phyloP scores from a whole-genome alignment of 53 echinoderm and acorn worm species.

The Apostichopus leukothele region DNA sequence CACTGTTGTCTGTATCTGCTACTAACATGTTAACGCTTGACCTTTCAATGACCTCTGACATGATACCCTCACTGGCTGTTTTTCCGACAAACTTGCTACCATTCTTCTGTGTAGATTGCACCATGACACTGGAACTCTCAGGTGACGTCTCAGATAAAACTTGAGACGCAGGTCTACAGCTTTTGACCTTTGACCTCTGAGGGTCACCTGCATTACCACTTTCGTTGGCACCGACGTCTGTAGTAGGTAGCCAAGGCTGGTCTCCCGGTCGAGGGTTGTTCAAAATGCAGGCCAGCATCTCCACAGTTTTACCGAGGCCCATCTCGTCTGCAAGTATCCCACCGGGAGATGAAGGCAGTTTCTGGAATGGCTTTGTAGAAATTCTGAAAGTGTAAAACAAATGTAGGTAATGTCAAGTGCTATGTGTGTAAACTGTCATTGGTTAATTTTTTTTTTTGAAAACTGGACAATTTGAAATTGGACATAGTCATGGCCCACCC shows the following conservation, averaged over 20 bases:
- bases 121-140: neutral
- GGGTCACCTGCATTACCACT: too few species aligned
- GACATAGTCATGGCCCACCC: too few species aligned
- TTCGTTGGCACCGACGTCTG: neutral
- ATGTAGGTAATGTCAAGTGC: too few species aligned
- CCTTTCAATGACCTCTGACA: neutral
- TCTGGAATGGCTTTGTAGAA: conserved; percentile 57
- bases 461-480: too few species aligned
- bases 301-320: conserved; percentile 99
- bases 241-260: neutral
- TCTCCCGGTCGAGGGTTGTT: conserved; percentile 63
- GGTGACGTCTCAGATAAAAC: neutral
- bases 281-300: conserved; percentile 91
- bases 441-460: too few species aligned
- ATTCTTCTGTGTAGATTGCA: too few species aligned
- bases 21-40: neutral
- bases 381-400: conserved; percentile 53
- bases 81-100: too few species aligned
- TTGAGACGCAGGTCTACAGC: neutral
- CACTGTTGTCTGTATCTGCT: neutral
- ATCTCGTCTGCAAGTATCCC: conserved; percentile 99
- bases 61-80: too few species aligned
- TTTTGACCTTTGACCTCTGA: too few species aligned
- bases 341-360: conserved; percentile 64
- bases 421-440: too few species aligned